Evolutionary conservation across 2,888 invertebrate genomes (phyloP).

Genomic region (Tuta absoluta): DNA sequence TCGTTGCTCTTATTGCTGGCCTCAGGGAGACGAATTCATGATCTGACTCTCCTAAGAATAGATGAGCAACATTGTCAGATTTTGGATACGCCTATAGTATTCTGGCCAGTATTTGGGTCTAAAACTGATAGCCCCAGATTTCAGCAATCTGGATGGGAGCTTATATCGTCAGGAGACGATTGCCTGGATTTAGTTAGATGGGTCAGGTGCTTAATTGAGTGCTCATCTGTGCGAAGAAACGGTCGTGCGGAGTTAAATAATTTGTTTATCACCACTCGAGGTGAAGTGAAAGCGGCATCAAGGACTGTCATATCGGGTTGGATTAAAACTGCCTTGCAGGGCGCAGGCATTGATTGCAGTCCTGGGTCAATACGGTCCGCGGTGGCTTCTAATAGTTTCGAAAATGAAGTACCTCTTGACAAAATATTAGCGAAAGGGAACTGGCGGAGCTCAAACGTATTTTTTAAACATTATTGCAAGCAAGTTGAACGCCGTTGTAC

Average conservation of each 20-base stretch:
- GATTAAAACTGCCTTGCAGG: slow-evolving; percentile 19
- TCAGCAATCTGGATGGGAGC: too few species aligned
- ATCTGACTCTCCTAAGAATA: too few species aligned
- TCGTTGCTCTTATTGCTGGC: slow-evolving; percentile 7
- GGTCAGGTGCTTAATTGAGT: slow-evolving; percentile 22
- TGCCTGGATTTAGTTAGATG: slow-evolving; percentile 14
- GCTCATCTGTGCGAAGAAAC: slow-evolving; percentile 19
- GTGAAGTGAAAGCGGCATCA: slow-evolving; percentile 25
- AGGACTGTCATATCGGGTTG: slow-evolving; percentile 21
- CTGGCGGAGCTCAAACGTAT: slow-evolving; percentile 19
- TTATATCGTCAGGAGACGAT: slow-evolving; percentile 6
- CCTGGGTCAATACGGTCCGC: too few species aligned
- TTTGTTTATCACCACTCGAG: slow-evolving; percentile 27
- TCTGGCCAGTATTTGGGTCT: too few species aligned
- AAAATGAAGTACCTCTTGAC: slow-evolving; percentile 20
- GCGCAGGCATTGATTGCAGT: too few species aligned
- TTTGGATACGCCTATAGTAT: too few species aligned
- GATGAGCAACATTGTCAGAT: too few species aligned
- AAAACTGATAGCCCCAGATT: too few species aligned
- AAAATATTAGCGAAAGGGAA: slow-evolving; percentile 10
- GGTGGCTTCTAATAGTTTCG: too few species aligned
- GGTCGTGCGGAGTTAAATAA: slow-evolving; percentile 7
- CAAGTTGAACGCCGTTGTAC: too few species aligned
- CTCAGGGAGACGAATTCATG: too few species aligned
- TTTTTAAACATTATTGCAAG: too few species aligned